These are phyloP conservation scores for Anoplius nigerrimus DNA, from an alignment of 2,888 invertebrate genomes.

Conservation along the genomic window DNA sequence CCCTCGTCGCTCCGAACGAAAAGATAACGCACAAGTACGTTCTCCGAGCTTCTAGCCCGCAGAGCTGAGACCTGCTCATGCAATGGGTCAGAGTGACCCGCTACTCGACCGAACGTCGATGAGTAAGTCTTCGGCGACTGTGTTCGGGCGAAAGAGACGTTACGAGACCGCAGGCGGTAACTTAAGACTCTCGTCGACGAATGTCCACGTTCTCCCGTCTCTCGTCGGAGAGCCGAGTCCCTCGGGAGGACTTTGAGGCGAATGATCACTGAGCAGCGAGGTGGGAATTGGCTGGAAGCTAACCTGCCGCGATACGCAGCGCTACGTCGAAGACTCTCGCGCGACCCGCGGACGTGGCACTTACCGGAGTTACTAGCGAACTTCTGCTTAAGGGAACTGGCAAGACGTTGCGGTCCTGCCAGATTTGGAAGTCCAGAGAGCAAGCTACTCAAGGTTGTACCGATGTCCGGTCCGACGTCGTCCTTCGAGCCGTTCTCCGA, in stretches of 20 bases:
- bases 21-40: constrained; percentile 7
- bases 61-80: too few species aligned
- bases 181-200: constrained; percentile 43
- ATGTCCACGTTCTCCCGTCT: constrained; percentile 40
- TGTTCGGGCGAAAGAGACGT: too few species aligned
- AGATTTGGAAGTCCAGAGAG: constrained; percentile 72
- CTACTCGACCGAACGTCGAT: too few species aligned
- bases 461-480: constrained; percentile 67
- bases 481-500: constrained; percentile 71
- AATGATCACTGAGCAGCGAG: constrained; percentile 32
- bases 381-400: constrained; percentile 71
- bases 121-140: too few species aligned
- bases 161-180: too few species aligned
- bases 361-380: constrained; percentile 72
- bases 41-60: too few species aligned
- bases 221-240: constrained; percentile 26
- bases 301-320: constrained; percentile 35
- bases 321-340: constrained; percentile 2
- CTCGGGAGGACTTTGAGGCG: constrained; percentile 46
- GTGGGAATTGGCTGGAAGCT: constrained; percentile 38
- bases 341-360: constrained; percentile 47
- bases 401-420: constrained; percentile 73
- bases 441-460: constrained; percentile 70
- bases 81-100: too few species aligned
- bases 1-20: constrained; percentile 17